phyloP scores from a whole-genome alignment of 2,888 invertebrate genomes.

The Volucella zonaria region DNA sequence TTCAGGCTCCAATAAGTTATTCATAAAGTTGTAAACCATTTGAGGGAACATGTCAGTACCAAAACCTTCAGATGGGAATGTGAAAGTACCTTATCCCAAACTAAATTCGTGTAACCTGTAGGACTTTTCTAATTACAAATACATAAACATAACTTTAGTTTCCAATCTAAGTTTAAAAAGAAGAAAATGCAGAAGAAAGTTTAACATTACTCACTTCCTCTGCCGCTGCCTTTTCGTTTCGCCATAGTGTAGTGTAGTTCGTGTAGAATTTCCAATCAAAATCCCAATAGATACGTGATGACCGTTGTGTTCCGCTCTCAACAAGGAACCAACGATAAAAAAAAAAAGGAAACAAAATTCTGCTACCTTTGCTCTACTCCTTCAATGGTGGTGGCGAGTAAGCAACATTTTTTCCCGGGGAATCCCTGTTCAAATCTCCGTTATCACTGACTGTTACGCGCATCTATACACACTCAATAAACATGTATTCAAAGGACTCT shows the following conservation, averaged over 20 bases:
- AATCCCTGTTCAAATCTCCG: constrained; percentile 38
- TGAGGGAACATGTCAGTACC: too few species aligned
- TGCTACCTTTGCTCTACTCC: neutral
- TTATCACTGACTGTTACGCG: constrained; percentile 9
- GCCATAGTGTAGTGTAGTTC: constrained; percentile 52
- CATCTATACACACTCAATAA: constrained; percentile 21
- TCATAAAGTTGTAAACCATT: too few species aligned
- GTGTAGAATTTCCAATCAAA: constrained; percentile 44
- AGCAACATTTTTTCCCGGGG: constrained; percentile 40
- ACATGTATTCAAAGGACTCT: constrained; percentile 43
- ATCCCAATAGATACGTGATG: constrained; percentile 40
- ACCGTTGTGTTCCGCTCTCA: constrained; percentile 26
- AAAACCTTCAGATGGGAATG: too few species aligned
- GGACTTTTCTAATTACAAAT: neutral
- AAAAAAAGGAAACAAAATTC: constrained; percentile 1
- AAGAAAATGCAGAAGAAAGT: neutral
- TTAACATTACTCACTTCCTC: constrained; percentile 66
- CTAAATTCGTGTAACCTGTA: too few species aligned
- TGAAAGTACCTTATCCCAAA: too few species aligned
- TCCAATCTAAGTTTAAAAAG: neutral
- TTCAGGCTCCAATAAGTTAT: too few species aligned
- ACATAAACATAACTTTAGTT: neutral
- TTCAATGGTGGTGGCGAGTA: constrained; percentile 4
- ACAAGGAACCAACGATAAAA: constrained; percentile 8
- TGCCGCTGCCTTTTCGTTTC: constrained; percentile 64